Evolutionary conservation across 2,888 invertebrate species (phyloP).

Genomic region (Ametastegia equiseti): DNA sequence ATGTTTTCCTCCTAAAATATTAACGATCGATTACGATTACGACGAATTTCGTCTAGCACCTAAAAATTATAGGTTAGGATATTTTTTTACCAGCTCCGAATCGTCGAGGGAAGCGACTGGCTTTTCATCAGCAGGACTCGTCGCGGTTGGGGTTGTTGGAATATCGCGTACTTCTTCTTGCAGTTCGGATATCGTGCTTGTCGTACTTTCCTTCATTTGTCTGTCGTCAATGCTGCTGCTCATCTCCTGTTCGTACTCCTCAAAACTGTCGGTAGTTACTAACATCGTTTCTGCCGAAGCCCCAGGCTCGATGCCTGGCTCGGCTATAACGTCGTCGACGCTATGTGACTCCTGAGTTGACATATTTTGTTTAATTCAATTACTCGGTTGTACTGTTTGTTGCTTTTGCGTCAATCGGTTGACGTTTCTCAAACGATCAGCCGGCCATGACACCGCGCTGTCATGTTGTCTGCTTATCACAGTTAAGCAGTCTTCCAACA

Average conservation of each 20-base stretch:
- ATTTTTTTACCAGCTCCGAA: constrained; percentile 62
- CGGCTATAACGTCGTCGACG: constrained; percentile 68
- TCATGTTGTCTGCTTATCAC: not conserved
- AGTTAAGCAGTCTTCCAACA: not conserved
- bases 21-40: not conserved
- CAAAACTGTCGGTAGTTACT: constrained; percentile 84
- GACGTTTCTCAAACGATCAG: constrained; percentile 27
- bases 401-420: not conserved
- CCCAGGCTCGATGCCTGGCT: constrained; percentile 78
- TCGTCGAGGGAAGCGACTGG: constrained; percentile 57
- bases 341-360: constrained; percentile 62
- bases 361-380: constrained; percentile 57
- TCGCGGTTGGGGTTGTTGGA: constrained; percentile 62
- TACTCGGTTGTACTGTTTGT: not conserved
- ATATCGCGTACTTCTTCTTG: constrained; percentile 78
- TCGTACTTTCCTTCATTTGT: constrained; percentile 77
- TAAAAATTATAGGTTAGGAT: too few species aligned
- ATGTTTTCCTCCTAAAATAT: constrained; percentile 69
- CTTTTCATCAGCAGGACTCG: constrained; percentile 54
- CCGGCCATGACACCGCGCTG: constrained; percentile 43
- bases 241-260: constrained; percentile 84
- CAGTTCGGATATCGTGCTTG: constrained; percentile 80
- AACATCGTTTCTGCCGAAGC: constrained; percentile 83
- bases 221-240: constrained; percentile 81
- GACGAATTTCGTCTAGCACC: not conserved